Percentiles rank a stretch among this genome's conserved stretches.
Evolutionary conservation across 92 coral and sea anemone genomes (phyloP).

Genomic region (Micromussa lordhowensis): DNA sequence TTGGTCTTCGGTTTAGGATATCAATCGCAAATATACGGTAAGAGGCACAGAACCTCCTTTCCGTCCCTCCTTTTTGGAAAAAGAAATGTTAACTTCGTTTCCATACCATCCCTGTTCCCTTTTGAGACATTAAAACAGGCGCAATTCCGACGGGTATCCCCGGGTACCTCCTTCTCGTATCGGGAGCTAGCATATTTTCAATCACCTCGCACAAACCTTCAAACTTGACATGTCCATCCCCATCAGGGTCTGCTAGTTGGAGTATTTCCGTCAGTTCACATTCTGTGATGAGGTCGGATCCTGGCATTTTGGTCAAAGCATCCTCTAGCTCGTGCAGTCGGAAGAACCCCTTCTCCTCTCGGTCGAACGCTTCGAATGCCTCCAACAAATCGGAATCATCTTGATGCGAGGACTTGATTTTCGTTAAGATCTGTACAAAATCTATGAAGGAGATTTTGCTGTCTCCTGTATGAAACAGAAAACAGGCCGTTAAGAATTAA

Average conservation of each 20-base stretch:
- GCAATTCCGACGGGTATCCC: neutral
- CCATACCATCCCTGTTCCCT: too few relatives aligned
- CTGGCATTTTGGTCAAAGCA: slow-evolving; percentile 72
- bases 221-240: slow-evolving; percentile 72
- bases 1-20: too few relatives aligned
- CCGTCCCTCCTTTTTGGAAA: too few relatives aligned
- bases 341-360: slow-evolving; percentile 76
- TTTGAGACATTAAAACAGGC: too few relatives aligned
- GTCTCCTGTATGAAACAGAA: slow-evolving; percentile 19
- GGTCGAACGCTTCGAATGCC: slow-evolving; percentile 81
- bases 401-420: slow-evolving; percentile 40
- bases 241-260: slow-evolving; percentile 64
- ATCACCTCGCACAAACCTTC: slow-evolving; percentile 45
- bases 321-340: slow-evolving; percentile 57
- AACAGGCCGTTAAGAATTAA: neutral
- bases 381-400: slow-evolving; percentile 64
- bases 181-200: neutral
- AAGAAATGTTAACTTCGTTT: too few relatives aligned
- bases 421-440: slow-evolving; percentile 57
- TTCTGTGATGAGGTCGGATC: slow-evolving; percentile 27
- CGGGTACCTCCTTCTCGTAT: neutral
- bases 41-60: too few relatives aligned
- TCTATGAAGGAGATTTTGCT: slow-evolving; percentile 62
- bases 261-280: slow-evolving; percentile 61
- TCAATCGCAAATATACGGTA: too few relatives aligned